Base-by-base conservation (phyloP, 2,113 vertebrate genomes). In the Stigmatopora argus region DNA sequence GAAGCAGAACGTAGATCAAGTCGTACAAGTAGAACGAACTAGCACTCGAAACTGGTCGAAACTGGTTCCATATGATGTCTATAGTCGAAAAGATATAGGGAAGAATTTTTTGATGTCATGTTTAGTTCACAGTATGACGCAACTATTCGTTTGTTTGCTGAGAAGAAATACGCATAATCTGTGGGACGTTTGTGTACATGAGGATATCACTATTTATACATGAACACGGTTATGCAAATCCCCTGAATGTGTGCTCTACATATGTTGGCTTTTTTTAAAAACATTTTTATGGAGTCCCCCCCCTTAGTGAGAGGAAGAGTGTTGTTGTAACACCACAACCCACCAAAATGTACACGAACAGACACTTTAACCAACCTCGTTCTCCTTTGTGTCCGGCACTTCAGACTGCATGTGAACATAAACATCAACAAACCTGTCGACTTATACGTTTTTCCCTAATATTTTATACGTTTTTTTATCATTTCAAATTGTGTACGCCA, bases 251-350 rank as follows among this genome's bases (percentile, higher is more conserved):
- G 35, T 38, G 35, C 35, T 38, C 35, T 38, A 38, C 35, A 38
- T 38, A 38, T 38, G 35, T 38, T 38, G 35, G 35, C 4, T 38
- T 4, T 38, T 38, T 4, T 38, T 38, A n/a, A n/a, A n/a, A n/a
- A n/a, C n/a, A 5, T 38, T 38, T 38, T 38, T 4, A 38, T 38
- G 35, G 35, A 78, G 85, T n/a, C n/a, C n/a, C 84, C 81, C 75
- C 84, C 81, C 81, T 82, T 56, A 77, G 19, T 23, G 68, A 78
- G 79, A 75, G 77, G 71, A 78, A 57, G 66, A 78, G 82, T 76
- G 76, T 78, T 84, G 82, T 83, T 74, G 77, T 78, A 65, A 75
- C 38, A 3, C n/a, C 0, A 12, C 21, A 45, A 67, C 58, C 64
- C 62, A 17, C 48, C 41, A 38, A 5, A 7, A 4, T 5, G 35